Percentiles rank a stretch among this genome's conserved stretches.
phyloP scores from a whole-genome alignment of 2,888 invertebrate genomes.

The Drosophila mulleri region DNA sequence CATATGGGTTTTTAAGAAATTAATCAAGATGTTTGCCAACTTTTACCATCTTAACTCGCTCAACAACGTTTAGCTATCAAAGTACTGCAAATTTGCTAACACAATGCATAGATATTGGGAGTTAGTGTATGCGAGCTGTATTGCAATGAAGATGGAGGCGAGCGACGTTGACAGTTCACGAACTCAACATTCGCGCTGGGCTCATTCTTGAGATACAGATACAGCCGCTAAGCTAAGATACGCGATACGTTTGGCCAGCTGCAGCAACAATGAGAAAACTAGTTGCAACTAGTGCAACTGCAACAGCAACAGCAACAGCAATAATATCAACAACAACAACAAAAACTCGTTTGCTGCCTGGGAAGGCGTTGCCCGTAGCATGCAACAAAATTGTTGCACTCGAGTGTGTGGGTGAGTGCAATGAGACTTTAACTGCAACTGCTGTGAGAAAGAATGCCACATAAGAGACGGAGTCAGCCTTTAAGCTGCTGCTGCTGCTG shows the following conservation, averaged over 20 bases:
- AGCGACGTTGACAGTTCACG: conserved; percentile 76
- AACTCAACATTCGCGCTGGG: conserved; percentile 62
- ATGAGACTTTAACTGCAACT: conserved; percentile 5
- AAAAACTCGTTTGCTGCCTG: conserved; percentile 54
- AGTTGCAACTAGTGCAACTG: conserved; percentile 76
- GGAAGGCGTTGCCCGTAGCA: conserved; percentile 55
- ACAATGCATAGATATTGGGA: not conserved
- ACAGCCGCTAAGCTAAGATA: conserved; percentile 62
- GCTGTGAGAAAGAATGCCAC: conserved; percentile 62
- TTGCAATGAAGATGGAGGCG: conserved; percentile 56
- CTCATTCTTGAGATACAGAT: conserved; percentile 69
- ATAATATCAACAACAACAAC: conserved; percentile 10
- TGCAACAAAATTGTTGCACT: conserved; percentile 33
- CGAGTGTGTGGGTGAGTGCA: conserved; percentile 48
- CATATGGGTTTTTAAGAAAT: too few species aligned
- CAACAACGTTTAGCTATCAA: not conserved
- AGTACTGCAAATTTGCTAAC: not conserved
- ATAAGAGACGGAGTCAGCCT: conserved; percentile 37
- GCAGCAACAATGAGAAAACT: conserved; percentile 66
- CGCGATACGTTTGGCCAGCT: conserved; percentile 69
- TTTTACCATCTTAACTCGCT: not conserved
- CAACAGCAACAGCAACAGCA: conserved; percentile 19
- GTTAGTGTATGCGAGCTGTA: conserved; percentile 20
- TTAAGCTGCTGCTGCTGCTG: conserved; percentile 38
- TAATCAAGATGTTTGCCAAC: not conserved